Percentiles rank a stretch among this genome's conserved stretches.
phyloP scores from a whole-genome alignment of 1,140 invertebrate species.

The Planococcus citri region DNA sequence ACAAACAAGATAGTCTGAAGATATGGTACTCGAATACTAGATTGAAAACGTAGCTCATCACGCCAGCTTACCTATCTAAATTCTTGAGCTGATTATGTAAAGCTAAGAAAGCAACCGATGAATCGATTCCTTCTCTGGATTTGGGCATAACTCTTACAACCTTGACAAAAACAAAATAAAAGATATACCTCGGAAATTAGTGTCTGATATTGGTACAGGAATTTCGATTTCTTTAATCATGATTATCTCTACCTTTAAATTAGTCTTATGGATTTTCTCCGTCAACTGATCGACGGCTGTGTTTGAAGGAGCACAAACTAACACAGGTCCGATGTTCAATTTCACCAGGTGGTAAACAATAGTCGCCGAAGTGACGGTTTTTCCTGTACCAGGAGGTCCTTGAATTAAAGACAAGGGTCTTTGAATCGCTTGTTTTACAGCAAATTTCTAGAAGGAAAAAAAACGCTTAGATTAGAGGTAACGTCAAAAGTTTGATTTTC shows the following conservation, averaged over 20 bases:
- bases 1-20: too few relatives aligned
- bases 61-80: slow-evolving; percentile 58
- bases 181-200: too few relatives aligned
- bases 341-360: slow-evolving; percentile 97
- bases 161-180: slow-evolving; percentile 25
- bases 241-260: too few relatives aligned
- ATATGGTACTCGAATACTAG: too few relatives aligned
- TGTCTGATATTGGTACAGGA: neutral
- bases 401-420: slow-evolving; percentile 95
- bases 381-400: slow-evolving; percentile 72
- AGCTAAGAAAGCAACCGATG: slow-evolving; percentile 91
- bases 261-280: slow-evolving; percentile 96
- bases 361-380: slow-evolving; percentile 98
- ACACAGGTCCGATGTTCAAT: slow-evolving; percentile 82
- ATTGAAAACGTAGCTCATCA: too few relatives aligned
- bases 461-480: too few relatives aligned
- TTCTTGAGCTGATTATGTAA: slow-evolving; percentile 95
- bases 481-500: neutral
- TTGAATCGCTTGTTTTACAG: slow-evolving; percentile 97
- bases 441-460: slow-evolving; percentile 61
- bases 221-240: too few relatives aligned
- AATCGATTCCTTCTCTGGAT: slow-evolving; percentile 94
- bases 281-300: too few relatives aligned
- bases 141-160: slow-evolving; percentile 95
- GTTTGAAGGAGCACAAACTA: slow-evolving; percentile 98